Evolutionary conservation across 2,797 vertebrate species (phyloP).

Genomic region (Zenarchopterus dispar): DNA sequence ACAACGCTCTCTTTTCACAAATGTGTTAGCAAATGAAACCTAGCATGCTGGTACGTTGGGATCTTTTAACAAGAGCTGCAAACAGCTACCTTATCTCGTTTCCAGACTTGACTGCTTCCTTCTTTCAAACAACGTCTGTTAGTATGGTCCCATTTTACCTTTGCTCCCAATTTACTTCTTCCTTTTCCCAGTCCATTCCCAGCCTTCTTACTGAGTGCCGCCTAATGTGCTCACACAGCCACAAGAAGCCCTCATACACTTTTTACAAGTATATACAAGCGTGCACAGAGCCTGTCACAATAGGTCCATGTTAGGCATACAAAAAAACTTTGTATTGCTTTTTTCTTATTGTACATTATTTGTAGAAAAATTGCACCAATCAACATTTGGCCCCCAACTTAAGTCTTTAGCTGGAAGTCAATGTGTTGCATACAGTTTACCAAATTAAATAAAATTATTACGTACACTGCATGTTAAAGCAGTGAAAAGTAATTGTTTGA

Average conservation of each 20-base stretch:
- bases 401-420: too few relatives aligned
- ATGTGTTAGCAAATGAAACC: too few relatives aligned
- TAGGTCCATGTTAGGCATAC: constrained; percentile 8
- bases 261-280: not conserved
- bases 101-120: constrained; percentile 6
- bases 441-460: too few relatives aligned
- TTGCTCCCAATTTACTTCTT: too few relatives aligned
- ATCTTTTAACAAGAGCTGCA: not conserved
- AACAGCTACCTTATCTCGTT: not conserved
- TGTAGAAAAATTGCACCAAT: constrained; percentile 11
- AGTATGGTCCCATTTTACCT: too few relatives aligned
- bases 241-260: constrained; percentile 8
- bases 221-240: constrained; percentile 19
- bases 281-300: constrained; percentile 6
- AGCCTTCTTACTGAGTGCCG: constrained; percentile 12
- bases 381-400: too few relatives aligned
- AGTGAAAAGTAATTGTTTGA: too few relatives aligned
- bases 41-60: too few relatives aligned
- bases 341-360: constrained; percentile 3
- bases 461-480: too few relatives aligned
- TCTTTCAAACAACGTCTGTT: too few relatives aligned
- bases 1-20: too few relatives aligned
- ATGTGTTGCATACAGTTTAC: too few relatives aligned
- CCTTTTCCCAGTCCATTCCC: constrained; percentile 6
- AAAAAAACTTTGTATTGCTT: constrained; percentile 19